Base-by-base conservation (phyloP, 2,797 vertebrate genomes). In the Setipinna tenuifilis region DNA sequence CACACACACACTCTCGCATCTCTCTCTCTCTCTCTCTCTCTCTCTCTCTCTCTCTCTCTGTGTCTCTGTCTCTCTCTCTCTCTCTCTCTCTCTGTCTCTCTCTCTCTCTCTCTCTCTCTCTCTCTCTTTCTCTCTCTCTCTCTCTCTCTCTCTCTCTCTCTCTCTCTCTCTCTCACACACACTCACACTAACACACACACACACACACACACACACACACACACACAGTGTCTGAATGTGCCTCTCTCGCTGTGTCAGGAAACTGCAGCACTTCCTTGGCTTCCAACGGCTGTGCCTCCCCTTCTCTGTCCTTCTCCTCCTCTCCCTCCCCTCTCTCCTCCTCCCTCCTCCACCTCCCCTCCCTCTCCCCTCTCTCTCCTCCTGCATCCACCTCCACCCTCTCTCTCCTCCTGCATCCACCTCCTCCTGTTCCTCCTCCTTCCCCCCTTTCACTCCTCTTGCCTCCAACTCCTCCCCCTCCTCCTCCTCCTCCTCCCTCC, bases 261-360 rank as follows among this genome's bases (percentile, higher is more conserved):
- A 89, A 82, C 62, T 65, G 82, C 81, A 75, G 65, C 6, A 28
- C 75, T 90, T 89, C 85, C 87, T 86, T 78, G 82, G 78, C 83
- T 87, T 50, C n/a, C 65, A 82, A 84, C 25, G 25, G 16, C 65
- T 25, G 11, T 14, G 65, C 25, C 28, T 71, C 61, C 61, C n/a
- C 23, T 35, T 2, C 65, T 31, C 12, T n/a, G 19, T 62, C 6
- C 14, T 83, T 59, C 59, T 50, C 75, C 44, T 83, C 23, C 19
- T 89, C 84, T 84, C 84, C 85, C 87, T 89, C 89, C 89, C 89
- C 87, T 81, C 82, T 89, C 82, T 88, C 88, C 59, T 50, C 75
- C 25, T 14, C 84, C 80, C 54, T 83, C 28, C 19, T 89, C 84
- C 85, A 84, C 85, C 87, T 62, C n/a, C 21, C 7, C 21, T 21